Percentiles rank a stretch among this genome's conserved stretches.
Evolutionary conservation across 1,140 invertebrate species (phyloP).

Genomic region (Conus ventricosus): DNA sequence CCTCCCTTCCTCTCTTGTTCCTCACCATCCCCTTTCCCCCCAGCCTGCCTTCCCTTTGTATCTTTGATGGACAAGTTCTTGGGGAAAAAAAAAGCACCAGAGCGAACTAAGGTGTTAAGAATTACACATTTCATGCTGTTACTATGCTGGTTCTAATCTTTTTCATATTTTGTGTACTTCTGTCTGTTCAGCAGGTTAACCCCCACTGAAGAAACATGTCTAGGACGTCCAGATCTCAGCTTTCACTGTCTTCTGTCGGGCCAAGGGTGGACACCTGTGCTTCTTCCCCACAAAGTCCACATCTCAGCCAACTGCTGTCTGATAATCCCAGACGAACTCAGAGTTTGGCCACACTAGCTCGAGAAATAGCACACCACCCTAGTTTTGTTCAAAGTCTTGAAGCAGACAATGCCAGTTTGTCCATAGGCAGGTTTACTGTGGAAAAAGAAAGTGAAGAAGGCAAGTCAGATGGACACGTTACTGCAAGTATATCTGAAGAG

Average conservation of each 20-base stretch:
- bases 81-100: too few relatives aligned
- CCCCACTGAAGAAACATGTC: background rate
- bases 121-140: too few relatives aligned
- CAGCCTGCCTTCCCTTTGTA: too few relatives aligned
- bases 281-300: background rate
- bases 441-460: background rate
- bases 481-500: too few relatives aligned
- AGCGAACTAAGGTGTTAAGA: too few relatives aligned
- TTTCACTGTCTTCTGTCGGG: background rate
- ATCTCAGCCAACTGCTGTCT: background rate
- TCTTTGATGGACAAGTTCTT: too few relatives aligned
- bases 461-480: background rate
- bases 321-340: background rate
- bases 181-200: too few relatives aligned
- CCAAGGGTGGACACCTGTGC: background rate
- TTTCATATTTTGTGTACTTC: too few relatives aligned
- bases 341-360: conserved; percentile 9
- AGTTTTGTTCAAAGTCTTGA: background rate
- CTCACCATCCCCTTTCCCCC: too few relatives aligned
- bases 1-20: too few relatives aligned
- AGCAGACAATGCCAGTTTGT: background rate
- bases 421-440: background rate
- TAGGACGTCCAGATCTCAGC: background rate
- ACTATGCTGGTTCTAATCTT: too few relatives aligned
- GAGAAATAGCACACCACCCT: conserved; percentile 19